Percentiles rank a stretch among this genome's conserved stretches.
Conservation (phyloP, 2,113 vertebrate species). For the Manacus vitellinus region DNA sequence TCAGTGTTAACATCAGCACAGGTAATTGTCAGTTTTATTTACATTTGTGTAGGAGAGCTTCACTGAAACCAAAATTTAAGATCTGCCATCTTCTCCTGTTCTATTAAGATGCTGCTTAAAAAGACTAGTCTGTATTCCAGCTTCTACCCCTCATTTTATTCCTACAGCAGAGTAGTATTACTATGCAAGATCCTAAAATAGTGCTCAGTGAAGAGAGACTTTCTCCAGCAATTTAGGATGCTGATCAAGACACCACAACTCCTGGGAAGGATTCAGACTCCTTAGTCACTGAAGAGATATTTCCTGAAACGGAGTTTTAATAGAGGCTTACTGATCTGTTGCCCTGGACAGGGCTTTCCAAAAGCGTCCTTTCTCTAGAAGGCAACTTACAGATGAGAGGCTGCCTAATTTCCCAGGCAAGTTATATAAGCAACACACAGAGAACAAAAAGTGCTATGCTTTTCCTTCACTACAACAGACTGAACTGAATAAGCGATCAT, state of each 20-base stretch:
- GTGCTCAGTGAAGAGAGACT: background rate
- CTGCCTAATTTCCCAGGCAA: background rate
- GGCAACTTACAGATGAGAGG: background rate
- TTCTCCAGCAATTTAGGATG: background rate
- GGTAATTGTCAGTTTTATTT: background rate
- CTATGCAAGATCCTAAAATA: background rate
- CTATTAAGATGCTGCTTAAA: background rate
- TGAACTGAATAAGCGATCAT: background rate
- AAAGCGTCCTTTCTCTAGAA: background rate
- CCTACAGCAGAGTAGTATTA: background rate
- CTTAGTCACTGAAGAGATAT: background rate
- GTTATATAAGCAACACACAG: background rate
- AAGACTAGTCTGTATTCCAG: background rate
- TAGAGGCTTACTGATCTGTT: background rate
- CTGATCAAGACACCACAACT: background rate
- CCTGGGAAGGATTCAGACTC: background rate
- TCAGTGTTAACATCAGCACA: background rate
- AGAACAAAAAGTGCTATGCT: background rate
- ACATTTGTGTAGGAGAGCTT: background rate
- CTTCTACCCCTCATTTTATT: background rate
- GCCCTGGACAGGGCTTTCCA: background rate
- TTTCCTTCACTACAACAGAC: background rate
- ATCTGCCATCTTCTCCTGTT: background rate
- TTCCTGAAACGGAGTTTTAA: background rate
- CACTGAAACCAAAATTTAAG: background rate